Percentiles rank a stretch among this genome's conserved stretches.
These are phyloP conservation scores for Limnephilus lunatus DNA, from an alignment of 2,888 invertebrate species.

Conservation along the genomic window DNA sequence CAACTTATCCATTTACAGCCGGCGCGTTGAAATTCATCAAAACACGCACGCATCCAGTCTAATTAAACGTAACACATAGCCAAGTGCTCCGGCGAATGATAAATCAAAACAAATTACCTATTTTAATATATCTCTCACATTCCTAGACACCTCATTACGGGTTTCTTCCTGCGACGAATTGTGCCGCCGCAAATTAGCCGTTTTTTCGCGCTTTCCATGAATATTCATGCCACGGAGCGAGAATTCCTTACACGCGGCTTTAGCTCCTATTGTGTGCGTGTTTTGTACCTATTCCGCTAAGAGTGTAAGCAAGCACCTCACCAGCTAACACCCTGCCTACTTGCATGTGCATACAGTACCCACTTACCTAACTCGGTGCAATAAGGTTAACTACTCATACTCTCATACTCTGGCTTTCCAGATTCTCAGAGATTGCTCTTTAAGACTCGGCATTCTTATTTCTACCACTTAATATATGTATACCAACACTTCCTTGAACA, in stretches of 20 bases:
- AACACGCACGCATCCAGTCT: conserved; percentile 60
- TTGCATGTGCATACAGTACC: not conserved
- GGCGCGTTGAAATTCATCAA: conserved; percentile 62
- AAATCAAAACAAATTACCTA: conserved; percentile 63
- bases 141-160: conserved; percentile 60
- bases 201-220: conserved; percentile 47
- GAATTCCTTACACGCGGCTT: conserved; percentile 19
- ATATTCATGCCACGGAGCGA: conserved; percentile 46
- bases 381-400: not conserved
- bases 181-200: conserved; percentile 40
- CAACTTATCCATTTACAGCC: conserved; percentile 57
- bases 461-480: no score
- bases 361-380: not conserved
- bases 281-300: not conserved
- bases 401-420: not conserved
- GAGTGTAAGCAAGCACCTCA: not conserved
- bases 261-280: not conserved
- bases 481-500: no score
- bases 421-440: not conserved
- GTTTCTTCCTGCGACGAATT: conserved; percentile 52
- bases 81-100: conserved; percentile 48
- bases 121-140: conserved; percentile 53
- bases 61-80: conserved; percentile 56
- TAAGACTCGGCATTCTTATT: not conserved
- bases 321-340: not conserved